Evolutionary conservation across 2,113 vertebrate species (phyloP).

Genomic region (Psephotus haematonotus): DNA sequence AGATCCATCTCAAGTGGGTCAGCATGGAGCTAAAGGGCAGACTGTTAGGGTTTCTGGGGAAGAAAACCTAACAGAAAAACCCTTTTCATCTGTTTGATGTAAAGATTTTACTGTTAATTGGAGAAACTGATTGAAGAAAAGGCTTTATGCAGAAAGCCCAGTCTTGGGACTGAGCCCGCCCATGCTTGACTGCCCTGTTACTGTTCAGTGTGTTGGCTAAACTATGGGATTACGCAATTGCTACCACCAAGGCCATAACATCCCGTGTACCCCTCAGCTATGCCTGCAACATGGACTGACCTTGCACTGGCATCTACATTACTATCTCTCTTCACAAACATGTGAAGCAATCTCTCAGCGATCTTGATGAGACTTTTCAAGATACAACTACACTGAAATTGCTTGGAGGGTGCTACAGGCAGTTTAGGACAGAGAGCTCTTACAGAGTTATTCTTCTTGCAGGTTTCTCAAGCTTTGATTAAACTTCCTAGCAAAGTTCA

Average conservation of each 20-base stretch:
- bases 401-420: not conserved
- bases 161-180: not conserved
- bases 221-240: rapidly evolving
- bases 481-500: not conserved
- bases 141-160: not conserved
- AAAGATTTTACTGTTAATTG: not conserved
- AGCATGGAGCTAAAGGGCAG: not conserved
- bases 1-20: not conserved
- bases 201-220: not conserved
- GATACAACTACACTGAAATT: not conserved
- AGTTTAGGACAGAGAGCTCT: not conserved
- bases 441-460: not conserved
- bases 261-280: not conserved
- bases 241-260: not conserved
- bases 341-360: not conserved
- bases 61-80: not conserved
- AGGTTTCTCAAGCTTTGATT: not conserved
- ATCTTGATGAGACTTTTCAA: not conserved
- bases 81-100: not conserved
- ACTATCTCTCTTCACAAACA: rapidly evolving
- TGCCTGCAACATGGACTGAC: not conserved
- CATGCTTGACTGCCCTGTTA: not conserved
- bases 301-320: not conserved
- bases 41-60: not conserved
- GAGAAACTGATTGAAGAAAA: not conserved